These are phyloP conservation scores for Phyllopteryx taeniolatus DNA, from an alignment of 2,113 vertebrate species.

Conservation along the genomic window DNA sequence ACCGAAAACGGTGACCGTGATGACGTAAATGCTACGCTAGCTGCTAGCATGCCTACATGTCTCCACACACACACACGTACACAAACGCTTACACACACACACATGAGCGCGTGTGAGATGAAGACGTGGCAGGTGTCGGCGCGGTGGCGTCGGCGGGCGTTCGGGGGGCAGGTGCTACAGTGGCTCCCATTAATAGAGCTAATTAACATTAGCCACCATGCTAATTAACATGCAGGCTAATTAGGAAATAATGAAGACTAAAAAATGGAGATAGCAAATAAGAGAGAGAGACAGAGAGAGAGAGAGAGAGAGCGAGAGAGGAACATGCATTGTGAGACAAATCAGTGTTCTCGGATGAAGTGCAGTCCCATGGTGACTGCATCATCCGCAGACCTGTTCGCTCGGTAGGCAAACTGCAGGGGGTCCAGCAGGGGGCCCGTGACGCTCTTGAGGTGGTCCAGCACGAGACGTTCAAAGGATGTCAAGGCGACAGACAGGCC, in stretches of 20 bases:
- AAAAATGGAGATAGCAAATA: neutral
- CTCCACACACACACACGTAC: too few species aligned
- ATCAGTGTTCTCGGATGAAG: too few species aligned
- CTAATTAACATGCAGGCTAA: constrained; percentile 10
- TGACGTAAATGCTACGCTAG: neutral
- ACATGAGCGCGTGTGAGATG: neutral
- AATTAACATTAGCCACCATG: constrained; percentile 1
- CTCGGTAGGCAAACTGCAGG: too few species aligned
- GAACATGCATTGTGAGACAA: too few species aligned
- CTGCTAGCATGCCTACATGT: neutral
- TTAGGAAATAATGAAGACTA: neutral
- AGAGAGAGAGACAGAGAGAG: neutral
- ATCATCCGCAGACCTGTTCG: too few species aligned
- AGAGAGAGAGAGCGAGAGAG: too few species aligned
- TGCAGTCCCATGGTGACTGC: too few species aligned
- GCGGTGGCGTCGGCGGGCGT: neutral
- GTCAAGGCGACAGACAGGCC: too few species aligned
- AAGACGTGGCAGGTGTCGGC: neutral
- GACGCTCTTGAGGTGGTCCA: too few species aligned
- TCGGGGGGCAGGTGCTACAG: neutral
- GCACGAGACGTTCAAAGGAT: too few species aligned
- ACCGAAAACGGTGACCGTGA: too few species aligned
- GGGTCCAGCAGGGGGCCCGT: too few species aligned
- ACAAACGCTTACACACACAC: neutral
- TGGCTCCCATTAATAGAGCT: neutral